Evolutionary conservation across 2,113 vertebrate genomes (phyloP).

Genomic region (Jaculus jaculus): DNA sequence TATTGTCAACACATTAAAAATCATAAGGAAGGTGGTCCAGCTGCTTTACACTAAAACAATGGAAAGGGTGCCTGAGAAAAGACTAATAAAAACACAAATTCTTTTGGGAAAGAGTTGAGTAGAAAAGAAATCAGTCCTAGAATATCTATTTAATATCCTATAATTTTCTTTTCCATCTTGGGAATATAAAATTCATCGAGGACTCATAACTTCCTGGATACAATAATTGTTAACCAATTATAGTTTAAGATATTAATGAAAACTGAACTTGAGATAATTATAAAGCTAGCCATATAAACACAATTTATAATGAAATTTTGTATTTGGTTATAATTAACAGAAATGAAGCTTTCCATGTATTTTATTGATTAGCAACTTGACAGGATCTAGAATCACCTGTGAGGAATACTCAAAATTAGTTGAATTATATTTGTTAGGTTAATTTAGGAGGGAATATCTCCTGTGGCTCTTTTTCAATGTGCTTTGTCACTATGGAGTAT

Average conservation of each 20-base stretch:
- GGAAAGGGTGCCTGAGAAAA: too few species aligned
- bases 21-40: too few species aligned
- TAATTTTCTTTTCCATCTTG: not conserved
- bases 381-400: too few species aligned
- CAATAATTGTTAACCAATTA: not conserved
- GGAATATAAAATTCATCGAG: not conserved
- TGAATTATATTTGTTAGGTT: too few species aligned
- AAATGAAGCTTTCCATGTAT: too few species aligned
- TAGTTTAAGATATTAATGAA: not conserved
- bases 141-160: not conserved
- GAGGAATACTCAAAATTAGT: too few species aligned
- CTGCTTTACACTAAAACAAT: too few species aligned
- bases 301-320: not conserved
- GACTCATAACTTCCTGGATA: not conserved
- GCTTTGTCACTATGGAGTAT: not conserved
- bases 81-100: too few species aligned
- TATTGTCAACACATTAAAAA: too few species aligned
- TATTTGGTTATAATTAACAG: not conserved
- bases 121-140: not conserved
- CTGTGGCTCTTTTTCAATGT: not conserved
- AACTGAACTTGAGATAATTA: not conserved
- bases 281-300: not conserved
- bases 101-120: too few species aligned
- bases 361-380: too few species aligned
- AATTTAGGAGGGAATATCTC: too few species aligned